Evolutionary conservation across 1,140 invertebrate genomes (phyloP).

Genomic region (Drosophila aff.): DNA sequence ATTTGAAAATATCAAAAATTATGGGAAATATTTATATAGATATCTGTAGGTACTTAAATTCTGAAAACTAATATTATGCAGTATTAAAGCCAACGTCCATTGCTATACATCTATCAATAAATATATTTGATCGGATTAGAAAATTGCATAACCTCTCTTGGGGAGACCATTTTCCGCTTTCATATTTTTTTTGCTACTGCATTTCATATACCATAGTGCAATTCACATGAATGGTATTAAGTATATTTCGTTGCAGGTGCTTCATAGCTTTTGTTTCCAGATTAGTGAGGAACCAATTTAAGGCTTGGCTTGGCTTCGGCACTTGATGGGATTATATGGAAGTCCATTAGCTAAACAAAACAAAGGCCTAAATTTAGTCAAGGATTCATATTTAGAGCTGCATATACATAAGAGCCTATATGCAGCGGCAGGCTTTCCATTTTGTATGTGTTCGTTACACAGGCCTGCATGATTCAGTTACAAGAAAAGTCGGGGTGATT

Average conservation of each 20-base stretch:
- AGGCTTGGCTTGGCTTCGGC: background rate
- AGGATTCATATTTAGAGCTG: background rate
- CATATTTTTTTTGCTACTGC: background rate
- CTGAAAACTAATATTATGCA: background rate
- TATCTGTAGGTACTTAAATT: background rate
- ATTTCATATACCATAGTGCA: background rate
- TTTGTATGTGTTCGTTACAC: background rate
- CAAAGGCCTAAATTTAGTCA: background rate
- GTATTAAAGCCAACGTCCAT: no score
- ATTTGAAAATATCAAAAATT: background rate
- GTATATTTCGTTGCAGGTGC: conserved; percentile 8
- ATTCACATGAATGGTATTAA: background rate
- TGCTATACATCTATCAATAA: background rate
- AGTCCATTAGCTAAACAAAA: conserved; percentile 2
- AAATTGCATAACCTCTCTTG: no score
- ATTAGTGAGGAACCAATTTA: background rate
- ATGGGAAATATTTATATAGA: background rate
- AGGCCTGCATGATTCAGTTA: background rate
- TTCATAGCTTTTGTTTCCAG: conserved; percentile 11
- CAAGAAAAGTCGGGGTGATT: background rate
- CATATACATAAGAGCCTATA: background rate
- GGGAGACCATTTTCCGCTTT: background rate
- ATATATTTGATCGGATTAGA: background rate
- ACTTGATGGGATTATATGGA: conserved; percentile 14
- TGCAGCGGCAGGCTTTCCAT: background rate